Base-by-base conservation (phyloP, 2,888 invertebrate species). In the Lithophane leautieri region DNA sequence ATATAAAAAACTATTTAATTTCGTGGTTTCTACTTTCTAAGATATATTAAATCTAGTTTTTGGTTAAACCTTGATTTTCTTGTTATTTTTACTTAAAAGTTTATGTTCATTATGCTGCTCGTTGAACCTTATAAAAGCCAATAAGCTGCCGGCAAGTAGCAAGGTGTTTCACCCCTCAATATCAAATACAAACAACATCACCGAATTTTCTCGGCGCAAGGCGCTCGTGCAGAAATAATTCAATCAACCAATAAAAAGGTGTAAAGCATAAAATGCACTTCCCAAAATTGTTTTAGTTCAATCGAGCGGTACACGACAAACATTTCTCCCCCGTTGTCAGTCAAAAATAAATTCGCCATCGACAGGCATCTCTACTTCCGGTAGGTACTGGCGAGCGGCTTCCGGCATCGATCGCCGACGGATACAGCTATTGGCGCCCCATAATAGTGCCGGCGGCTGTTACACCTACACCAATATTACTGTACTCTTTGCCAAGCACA, bases 351-450 rank as follows among this genome's bases (percentile, higher is more conserved):
- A 91, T 89, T 88, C 88, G 80, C 77, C 78, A 83, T 84, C 85
- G 82, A 86, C 89, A 88, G 88, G 86, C 85, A 86, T 86, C 83
- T 86, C 83, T 86, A 88, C 91, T 93, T 94, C 94, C 93, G 89
- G 90, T 89, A 88, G 88, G 90, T 86, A 89, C 88, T 87, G 90
- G 89, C 89, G 85, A 89, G 84, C 83, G 81, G 89, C 88, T 94
- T 94, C 94, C 94, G 92, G 91, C 86, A 93, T 94, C 93, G 94
- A 94, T 93, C 93, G 92, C 83, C 82, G 84, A 84, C 89, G 90
- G 91, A 93, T 91, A 92, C 91, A 89, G 92, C 91, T 93, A 93
- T 94, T 94, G 94, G 93, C 93, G 93, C 93, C 90, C 92, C 88
- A 89, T 92, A 91, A 91, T 90, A 92, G 90, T 90, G 89, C 89